Base-by-base conservation (phyloP, 2,888 invertebrate species). In the Trissonchulus latispiculum region DNA sequence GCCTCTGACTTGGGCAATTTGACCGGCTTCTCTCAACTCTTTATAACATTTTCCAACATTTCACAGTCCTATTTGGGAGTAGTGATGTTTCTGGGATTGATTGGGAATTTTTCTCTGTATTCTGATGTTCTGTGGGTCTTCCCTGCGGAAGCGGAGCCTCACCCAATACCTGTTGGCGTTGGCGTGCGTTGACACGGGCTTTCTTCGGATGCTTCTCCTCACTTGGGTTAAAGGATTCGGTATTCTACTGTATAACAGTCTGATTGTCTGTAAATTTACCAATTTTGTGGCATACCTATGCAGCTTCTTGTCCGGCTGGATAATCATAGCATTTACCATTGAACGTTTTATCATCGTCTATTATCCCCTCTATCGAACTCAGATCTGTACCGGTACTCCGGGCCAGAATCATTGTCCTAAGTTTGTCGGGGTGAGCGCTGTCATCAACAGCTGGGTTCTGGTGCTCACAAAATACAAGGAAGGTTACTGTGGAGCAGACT, bases 321-420 rank as follows among this genome's bases (percentile, higher is more conserved):
- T 36, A n/a, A 71, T 71, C 2, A 36, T 71, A 31, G 62, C 36
- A 29, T 71, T 71, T 8, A 71, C 67, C 2, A 35, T 31, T 29
- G 72, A 71, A 64, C 72, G 72, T 29, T 71, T 68, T 8, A 68
- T 71, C 2, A 36, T 68, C 62, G 64, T 71, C 2, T 71, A 62
- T 35, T 32, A 36, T 15, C 72, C 72, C 2, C 35, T 71, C 31
- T 70, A 71, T 32, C 8, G 59, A 3, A 15, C 8, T 3, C 8
- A 28, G 3, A 33, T 68, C 36, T 68, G 69, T 68, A 68, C 69
- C 31, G 69, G 31, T 32, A n/a, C n/a, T 2, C 8, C 71, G 71
- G n/a, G 71, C 59, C 32, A 31, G 33, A 28, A 33, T 2, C 18
- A 73, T 37, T 23, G 2, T 73, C 32, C 3, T 32, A 28, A 1